phyloP scores from a whole-genome alignment of 1,140 invertebrate genomes.

The Gerris buenoi region DNA sequence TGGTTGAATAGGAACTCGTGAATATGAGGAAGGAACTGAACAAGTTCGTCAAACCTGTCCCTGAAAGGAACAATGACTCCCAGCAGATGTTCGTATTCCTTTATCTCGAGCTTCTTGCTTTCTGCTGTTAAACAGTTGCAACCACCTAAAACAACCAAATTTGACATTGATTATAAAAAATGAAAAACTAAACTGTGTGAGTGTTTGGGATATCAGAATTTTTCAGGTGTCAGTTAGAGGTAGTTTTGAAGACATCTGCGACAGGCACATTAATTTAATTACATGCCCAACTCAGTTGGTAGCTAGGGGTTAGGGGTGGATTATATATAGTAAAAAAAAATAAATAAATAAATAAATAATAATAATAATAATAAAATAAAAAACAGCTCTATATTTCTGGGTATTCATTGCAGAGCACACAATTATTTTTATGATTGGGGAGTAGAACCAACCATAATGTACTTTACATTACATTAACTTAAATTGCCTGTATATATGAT shows the following conservation, averaged over 20 bases:
- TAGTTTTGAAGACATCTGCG: neutral
- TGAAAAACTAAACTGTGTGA: neutral
- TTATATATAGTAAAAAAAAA: too few species aligned
- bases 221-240: too few species aligned
- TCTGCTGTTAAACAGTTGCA: neutral
- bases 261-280: neutral
- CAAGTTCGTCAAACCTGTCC: constrained; percentile 87
- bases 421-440: too few species aligned
- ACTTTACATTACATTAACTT: too few species aligned
- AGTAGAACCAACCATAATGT: too few species aligned
- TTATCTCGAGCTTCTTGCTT: neutral
- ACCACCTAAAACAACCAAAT: neutral
- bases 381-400: too few species aligned
- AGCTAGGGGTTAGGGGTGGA: too few species aligned
- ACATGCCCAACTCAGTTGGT: neutral
- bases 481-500: too few species aligned
- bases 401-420: too few species aligned
- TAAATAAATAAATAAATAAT: too few species aligned
- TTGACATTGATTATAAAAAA: neutral
- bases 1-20: constrained; percentile 68
- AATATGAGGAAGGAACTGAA: constrained; percentile 84
- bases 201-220: too few species aligned
- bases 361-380: too few species aligned
- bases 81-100: constrained; percentile 34
- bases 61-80: constrained; percentile 83